These are phyloP conservation scores for Hoplias malabaricus DNA, from an alignment of 2,113 vertebrate species.

Conservation along the genomic window DNA sequence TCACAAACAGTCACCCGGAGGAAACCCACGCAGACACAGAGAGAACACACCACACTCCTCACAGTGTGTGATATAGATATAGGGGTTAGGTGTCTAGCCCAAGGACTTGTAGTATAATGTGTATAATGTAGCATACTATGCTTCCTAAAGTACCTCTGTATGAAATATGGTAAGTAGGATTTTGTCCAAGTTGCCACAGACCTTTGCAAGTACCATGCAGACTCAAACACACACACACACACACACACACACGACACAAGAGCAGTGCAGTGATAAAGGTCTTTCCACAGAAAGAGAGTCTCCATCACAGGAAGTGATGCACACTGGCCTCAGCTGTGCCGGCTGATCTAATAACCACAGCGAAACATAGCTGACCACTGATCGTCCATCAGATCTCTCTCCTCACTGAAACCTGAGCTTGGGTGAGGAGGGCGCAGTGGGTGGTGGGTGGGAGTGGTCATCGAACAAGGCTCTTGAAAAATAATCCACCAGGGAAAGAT, in stretches of 20 bases:
- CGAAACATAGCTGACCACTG: slow-evolving; percentile 4
- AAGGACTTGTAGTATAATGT: too few relatives aligned
- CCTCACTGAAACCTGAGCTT: background rate
- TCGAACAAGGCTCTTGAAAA: slow-evolving; percentile 17
- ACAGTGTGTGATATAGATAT: too few relatives aligned
- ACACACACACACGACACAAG: background rate
- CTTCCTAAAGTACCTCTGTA: too few relatives aligned
- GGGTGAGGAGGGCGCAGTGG: background rate
- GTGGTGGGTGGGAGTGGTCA: background rate
- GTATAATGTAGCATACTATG: too few relatives aligned
- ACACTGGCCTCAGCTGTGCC: slow-evolving; percentile 29
- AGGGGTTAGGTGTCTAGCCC: too few relatives aligned
- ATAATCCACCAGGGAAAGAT: background rate
- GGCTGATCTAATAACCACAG: slow-evolving; percentile 34
- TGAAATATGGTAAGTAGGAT: too few relatives aligned
- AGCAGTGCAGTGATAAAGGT: slow-evolving; percentile 29
- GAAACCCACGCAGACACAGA: too few relatives aligned
- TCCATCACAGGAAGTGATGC: slow-evolving; percentile 43
- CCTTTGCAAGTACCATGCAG: background rate
- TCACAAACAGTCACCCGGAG: too few relatives aligned
- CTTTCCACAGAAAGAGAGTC: slow-evolving; percentile 24
- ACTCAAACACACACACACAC: background rate
- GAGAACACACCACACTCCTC: too few relatives aligned
- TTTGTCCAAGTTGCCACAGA: too few relatives aligned
- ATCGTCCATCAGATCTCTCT: slow-evolving; percentile 28